A percentile compares a stretch with the other conserved stretches of the same genome.
Evolutionary conservation across 2,797 vertebrate genomes (phyloP).

Genomic region (Phoxinus dragarum): DNA sequence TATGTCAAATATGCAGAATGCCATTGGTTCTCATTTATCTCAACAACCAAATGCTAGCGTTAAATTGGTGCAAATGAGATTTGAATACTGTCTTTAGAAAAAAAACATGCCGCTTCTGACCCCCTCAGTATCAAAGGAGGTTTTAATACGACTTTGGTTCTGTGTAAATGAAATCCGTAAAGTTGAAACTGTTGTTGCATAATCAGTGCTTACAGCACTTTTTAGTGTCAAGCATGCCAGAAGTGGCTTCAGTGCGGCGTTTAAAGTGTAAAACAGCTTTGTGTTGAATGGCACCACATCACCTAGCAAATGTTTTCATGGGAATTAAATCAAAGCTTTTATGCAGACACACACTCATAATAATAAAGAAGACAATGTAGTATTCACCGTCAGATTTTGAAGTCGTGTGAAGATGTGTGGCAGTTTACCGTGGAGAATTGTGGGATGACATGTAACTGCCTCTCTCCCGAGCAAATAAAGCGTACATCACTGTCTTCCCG

Average conservation of each 20-base stretch:
- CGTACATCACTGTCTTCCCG: conserved; percentile 5
- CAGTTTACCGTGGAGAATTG: not conserved
- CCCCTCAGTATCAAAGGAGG: not conserved
- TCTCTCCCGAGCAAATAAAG: conserved; percentile 22
- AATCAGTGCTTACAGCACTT: not conserved
- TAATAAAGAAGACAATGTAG: not conserved
- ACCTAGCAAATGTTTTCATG: not conserved
- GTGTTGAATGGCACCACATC: not conserved
- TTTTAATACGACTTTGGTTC: not conserved
- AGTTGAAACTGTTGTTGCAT: not conserved
- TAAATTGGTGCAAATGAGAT: not conserved
- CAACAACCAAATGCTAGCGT: not conserved
- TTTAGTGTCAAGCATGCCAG: not conserved
- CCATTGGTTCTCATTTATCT: not conserved
- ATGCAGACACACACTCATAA: not conserved
- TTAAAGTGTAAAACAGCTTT: not conserved
- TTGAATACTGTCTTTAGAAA: too few species aligned
- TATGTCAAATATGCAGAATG: not conserved
- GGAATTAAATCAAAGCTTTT: not conserved
- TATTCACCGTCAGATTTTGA: conserved; percentile 1
- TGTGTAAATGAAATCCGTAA: not conserved
- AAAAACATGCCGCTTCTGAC: not conserved
- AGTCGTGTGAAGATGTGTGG: not conserved
- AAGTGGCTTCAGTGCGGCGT: not conserved
- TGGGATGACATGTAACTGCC: conserved; percentile 5